Evolutionary conservation across 2,113 vertebrate genomes (phyloP), one percentile per base, ranked within the genome.

Genomic region (Podocnemis expansa): DNA sequence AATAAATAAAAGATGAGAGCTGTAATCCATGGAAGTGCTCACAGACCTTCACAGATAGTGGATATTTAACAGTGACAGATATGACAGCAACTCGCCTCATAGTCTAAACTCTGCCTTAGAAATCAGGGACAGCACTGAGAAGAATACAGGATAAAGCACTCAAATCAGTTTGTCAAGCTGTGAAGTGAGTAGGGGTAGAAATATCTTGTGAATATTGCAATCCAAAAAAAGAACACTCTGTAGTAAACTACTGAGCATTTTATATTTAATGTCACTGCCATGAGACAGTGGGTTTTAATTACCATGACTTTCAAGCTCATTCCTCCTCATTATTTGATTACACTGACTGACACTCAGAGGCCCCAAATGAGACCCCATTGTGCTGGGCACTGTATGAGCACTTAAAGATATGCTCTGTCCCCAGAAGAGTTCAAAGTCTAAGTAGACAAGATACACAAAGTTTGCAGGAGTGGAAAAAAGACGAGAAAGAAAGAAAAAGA

Each of bases 11-110:
- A 89, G 82, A 92, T 47, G 82, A 88, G 73, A 93, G 52, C 8
- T 43, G 52, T 70, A 88, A 93, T 80, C 91, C 21, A 5, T 10
- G 51, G 90, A 60, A 95, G 75, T 13, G 16, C 78, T 52, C 80
- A 25, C 67, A 29, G 34, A 87, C 45, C 88, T 89, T 51, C 67
- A 24, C 5, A 87, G 82, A 95, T 17, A 78, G 24, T 52, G 87
- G n/a, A 91, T 93, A 96, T 45, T 87, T 92, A 94, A 92, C 86
- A 84, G 47, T 90, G 81, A 90, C 82, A 88, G 89, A 91, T 79
- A 67, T 5, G 89, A 95, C 75, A 92, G 89, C 79, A 87, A 60
- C 94, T 94, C 91, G 89, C 82, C 89, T 93, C 89, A 73, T 75
- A 93, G 63, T 43, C 89, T 86, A 94, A 79, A 91, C 79, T 84